Evolutionary conservation across 2,113 vertebrate genomes (phyloP).

Genomic region (Epinephelus lanceolatus): DNA sequence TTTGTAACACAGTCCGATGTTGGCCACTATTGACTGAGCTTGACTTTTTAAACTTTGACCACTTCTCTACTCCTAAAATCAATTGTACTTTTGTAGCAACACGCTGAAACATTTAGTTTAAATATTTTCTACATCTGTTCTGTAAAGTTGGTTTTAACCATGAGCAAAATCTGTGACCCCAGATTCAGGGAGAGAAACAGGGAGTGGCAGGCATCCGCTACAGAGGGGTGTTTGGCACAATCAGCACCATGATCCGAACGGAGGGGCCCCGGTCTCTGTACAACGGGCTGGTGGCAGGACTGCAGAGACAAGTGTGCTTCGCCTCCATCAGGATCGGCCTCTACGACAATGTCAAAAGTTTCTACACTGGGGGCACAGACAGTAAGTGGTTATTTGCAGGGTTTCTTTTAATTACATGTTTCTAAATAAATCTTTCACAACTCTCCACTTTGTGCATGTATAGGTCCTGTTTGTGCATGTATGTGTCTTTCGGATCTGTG

Average conservation of each 20-base stretch:
- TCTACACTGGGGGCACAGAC: constrained; percentile 85
- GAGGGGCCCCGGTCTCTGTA: constrained; percentile 88
- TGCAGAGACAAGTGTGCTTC: constrained; percentile 90
- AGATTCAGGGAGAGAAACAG: constrained; percentile 89
- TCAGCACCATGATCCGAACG: constrained; percentile 87
- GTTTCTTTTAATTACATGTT: neutral
- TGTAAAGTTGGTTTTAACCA: constrained; percentile 8
- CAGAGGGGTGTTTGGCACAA: constrained; percentile 89
- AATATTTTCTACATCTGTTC: neutral
- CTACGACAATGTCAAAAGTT: constrained; percentile 87
- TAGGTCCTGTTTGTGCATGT: too few relatives aligned
- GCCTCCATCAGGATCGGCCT: constrained; percentile 90
- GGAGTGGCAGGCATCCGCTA: constrained; percentile 82
- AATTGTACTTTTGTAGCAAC: neutral
- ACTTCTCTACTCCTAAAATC: neutral
- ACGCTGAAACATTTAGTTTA: neutral
- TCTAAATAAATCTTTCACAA: neutral
- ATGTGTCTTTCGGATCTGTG: too few relatives aligned
- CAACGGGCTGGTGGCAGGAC: constrained; percentile 88
- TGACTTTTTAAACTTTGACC: constrained; percentile 1
- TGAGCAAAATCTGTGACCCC: constrained; percentile 38
- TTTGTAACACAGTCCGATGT: neutral
- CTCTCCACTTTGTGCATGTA: too few relatives aligned
- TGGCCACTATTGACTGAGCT: constrained; percentile 10
- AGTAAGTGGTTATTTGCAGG: constrained; percentile 76